phyloP scores from a whole-genome alignment of 2,888 invertebrate species.

The Eupsilia transversa region DNA sequence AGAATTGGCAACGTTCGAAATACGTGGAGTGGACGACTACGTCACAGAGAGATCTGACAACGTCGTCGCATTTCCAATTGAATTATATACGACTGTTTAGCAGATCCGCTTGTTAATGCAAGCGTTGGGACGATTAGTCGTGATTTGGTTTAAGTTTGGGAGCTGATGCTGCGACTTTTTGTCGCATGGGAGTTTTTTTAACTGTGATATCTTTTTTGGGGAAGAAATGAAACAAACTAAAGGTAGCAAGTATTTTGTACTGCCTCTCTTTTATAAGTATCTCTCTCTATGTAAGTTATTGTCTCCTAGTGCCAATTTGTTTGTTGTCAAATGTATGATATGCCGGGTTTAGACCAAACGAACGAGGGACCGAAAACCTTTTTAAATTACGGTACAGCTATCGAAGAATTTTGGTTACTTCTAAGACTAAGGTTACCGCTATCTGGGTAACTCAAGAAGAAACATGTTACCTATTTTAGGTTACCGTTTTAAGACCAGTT shows the following conservation, averaged over 20 bases:
- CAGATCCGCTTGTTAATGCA: constrained; percentile 25
- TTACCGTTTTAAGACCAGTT: too few species aligned
- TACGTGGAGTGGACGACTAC: constrained; percentile 59
- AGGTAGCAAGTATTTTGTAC: too few species aligned
- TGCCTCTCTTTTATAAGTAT: neutral
- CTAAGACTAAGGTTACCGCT: too few species aligned
- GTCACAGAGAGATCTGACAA: constrained; percentile 60
- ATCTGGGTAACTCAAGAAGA: too few species aligned
- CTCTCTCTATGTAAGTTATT: neutral
- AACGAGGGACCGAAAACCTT: too few species aligned
- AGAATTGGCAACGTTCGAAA: constrained; percentile 62
- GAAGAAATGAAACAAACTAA: neutral
- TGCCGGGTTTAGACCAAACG: too few species aligned
- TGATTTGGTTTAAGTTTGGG: constrained; percentile 6
- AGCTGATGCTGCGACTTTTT: constrained; percentile 20
- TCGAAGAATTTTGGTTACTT: too few species aligned
- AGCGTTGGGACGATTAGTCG: constrained; percentile 20
- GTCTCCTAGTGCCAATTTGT: too few species aligned
- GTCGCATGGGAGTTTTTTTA: neutral
- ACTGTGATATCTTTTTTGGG: too few species aligned
- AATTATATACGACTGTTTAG: constrained; percentile 58
- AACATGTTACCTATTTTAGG: too few species aligned
- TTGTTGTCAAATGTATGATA: neutral
- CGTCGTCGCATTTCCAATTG: constrained; percentile 58
- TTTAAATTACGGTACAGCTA: too few species aligned